Evolutionary conservation across 1,140 invertebrate species (phyloP), one percentile per base, ranked within the genome.

Genomic region (Paracyclopina nana): DNA sequence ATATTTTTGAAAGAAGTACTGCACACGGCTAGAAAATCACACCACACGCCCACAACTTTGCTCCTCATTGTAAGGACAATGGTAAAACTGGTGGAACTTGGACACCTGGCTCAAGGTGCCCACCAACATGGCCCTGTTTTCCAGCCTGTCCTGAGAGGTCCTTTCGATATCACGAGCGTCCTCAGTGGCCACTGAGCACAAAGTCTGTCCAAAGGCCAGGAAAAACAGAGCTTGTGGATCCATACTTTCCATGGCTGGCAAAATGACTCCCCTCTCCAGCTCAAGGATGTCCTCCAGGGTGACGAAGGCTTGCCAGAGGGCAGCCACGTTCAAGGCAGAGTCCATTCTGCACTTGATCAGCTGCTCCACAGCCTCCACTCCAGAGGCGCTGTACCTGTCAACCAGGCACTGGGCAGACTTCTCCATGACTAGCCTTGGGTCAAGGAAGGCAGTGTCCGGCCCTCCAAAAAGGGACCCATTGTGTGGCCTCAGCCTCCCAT

Each of bases 171-270:
- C 50, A 14, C 38, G 18, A 11, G 22, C 30, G 16, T 52, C 18
- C 16, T 24, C 16, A 2, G 50, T 25, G 16, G n/a, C n/a, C 18
- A 24, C 18, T n/a, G 50, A 44, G 38, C 50, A 52, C 1, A 46
- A 26, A 14, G 12, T 46, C 34, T 52, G 50, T 4, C 16, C 31
- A 29, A 42, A 52, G 16, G 31, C 20, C 27, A 52, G 34, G 24
- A 52, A 43, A 29, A 52, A 52, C n/a, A 52, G 11, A 6, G 38
- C 9, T 41, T 52, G 50, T 2, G 50, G 50, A 45, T 52, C 50
- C 9, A 52, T 18, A 1, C 9, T 44, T 26, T 44, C 50, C 25
- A 52, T 14, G 25, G 50, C 34, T 18, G 50, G 50, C 11, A 52
- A 25, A 14, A 52, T 22, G 12, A 14, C 11, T 24, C 38, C 50